Evolutionary conservation across 2,797 vertebrate species (phyloP).

Genomic region (Hybognathus amarus): DNA sequence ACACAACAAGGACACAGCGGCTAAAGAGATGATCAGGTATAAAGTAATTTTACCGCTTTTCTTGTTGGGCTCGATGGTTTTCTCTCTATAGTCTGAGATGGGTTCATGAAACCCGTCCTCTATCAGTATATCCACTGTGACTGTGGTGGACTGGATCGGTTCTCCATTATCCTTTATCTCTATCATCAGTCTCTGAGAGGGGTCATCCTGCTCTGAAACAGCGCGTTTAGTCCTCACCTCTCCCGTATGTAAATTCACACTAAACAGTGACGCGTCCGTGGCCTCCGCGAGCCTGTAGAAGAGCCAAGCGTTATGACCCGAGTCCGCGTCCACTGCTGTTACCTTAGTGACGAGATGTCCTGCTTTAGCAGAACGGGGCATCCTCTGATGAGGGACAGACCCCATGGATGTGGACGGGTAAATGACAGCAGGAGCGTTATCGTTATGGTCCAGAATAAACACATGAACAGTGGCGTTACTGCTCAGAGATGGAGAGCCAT

Average conservation of each 20-base stretch:
- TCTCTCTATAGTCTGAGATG: constrained; percentile 69
- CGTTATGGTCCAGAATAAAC: constrained; percentile 77
- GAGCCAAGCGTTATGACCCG: constrained; percentile 86
- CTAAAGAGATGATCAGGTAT: constrained; percentile 74
- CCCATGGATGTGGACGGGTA: constrained; percentile 71
- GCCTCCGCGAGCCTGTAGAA: constrained; percentile 80
- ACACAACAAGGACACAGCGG: constrained; percentile 73
- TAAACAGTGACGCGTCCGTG: constrained; percentile 77
- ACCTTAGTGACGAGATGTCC: constrained; percentile 79
- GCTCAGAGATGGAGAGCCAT: constrained; percentile 72
- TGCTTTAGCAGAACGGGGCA: constrained; percentile 68
- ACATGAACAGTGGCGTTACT: constrained; percentile 74
- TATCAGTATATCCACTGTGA: constrained; percentile 65
- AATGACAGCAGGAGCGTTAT: constrained; percentile 76
- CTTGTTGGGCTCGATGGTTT: constrained; percentile 54
- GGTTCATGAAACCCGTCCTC: constrained; percentile 66
- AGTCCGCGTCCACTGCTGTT: constrained; percentile 84
- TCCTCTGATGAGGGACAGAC: constrained; percentile 73
- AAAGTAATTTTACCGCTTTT: constrained; percentile 69
- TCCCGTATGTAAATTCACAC: constrained; percentile 81
- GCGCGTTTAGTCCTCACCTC: constrained; percentile 81
- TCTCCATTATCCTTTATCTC: constrained; percentile 76
- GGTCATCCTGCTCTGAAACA: constrained; percentile 75
- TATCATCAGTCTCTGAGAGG: constrained; percentile 76
- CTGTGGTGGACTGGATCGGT: constrained; percentile 66